phyloP scores from a whole-genome alignment of 2,113 vertebrate genomes.

The Pungitius pungitius region DNA sequence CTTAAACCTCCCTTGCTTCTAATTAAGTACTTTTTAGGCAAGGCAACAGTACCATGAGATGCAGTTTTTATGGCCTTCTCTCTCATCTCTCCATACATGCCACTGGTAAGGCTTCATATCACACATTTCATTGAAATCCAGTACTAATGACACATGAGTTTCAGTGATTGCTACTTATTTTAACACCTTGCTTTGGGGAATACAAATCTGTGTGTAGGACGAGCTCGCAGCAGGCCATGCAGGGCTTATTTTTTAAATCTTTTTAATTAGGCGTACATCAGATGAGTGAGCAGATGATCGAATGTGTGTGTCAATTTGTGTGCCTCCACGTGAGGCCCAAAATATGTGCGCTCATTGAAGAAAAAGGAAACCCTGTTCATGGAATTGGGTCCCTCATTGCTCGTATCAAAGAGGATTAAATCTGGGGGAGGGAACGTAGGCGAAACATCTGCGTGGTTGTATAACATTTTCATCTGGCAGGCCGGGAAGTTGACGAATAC shows the following conservation, averaged over 20 bases:
- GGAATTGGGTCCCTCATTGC: conserved; percentile 7
- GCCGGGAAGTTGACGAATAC: not conserved
- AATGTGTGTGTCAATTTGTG: not conserved
- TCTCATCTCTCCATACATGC: too few species aligned
- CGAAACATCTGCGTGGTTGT: conserved; percentile 9
- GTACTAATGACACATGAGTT: not conserved
- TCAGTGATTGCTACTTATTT: not conserved
- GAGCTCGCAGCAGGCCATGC: not conserved
- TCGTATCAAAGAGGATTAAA: conserved; percentile 55
- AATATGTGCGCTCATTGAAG: conserved; percentile 39
- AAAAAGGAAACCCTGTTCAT: conserved; percentile 37
- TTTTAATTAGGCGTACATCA: not conserved
- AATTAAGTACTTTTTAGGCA: too few species aligned
- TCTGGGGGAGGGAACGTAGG: conserved; percentile 21
- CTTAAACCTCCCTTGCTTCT: too few species aligned
- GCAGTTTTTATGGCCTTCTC: too few species aligned
- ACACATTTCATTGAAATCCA: not conserved
- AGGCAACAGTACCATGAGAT: too few species aligned
- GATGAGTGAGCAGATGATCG: conserved; percentile 7
- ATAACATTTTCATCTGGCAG: conserved; percentile 18
- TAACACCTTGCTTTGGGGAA: not conserved
- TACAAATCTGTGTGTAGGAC: not conserved
- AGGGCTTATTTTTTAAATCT: conserved; percentile 37
- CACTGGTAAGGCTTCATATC: not conserved
- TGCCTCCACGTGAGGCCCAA: conserved; percentile 23